Conservation (phyloP, 2,888 invertebrate species). For the Drosophila rellima region DNA sequence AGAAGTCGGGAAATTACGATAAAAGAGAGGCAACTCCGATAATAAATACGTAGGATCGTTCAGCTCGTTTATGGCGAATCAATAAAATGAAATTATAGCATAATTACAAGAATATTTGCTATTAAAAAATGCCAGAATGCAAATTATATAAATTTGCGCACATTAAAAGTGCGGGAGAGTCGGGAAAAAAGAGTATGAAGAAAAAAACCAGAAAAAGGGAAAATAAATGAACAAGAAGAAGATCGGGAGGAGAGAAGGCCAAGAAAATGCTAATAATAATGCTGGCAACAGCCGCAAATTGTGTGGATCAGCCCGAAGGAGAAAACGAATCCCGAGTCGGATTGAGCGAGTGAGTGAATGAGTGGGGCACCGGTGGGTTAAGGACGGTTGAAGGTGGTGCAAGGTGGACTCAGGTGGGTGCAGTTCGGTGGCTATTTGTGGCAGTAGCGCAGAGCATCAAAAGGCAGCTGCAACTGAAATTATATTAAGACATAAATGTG, state of each 20-base stretch:
- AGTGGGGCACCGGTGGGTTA: conserved; percentile 10
- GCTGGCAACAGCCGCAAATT: conserved; percentile 44
- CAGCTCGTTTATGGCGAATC: conserved; percentile 34
- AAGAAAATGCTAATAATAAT: conserved; percentile 42
- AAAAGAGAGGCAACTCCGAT: neutral
- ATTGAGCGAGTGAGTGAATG: neutral
- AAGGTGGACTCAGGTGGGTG: conserved; percentile 30
- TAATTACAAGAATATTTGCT: conserved; percentile 51
- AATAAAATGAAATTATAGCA: conserved; percentile 57
- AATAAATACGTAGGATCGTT: neutral
- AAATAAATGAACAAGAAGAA: conserved; percentile 2
- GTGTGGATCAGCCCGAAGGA: conserved; percentile 32
- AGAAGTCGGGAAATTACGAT: neutral
- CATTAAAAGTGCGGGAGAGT: conserved; percentile 54
- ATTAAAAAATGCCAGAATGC: conserved; percentile 29
- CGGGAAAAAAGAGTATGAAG: neutral
- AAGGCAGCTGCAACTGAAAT: conserved; percentile 51
- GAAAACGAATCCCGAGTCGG: conserved; percentile 6
- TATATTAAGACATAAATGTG: conserved; percentile 63
- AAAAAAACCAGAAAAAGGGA: neutral
- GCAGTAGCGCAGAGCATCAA: conserved; percentile 51
- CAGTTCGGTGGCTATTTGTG: conserved; percentile 36
- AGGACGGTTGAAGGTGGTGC: neutral
- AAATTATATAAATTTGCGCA: conserved; percentile 77
- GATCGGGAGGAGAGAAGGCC: neutral